Conservation (phyloP, 1,140 invertebrate genomes). For the Phymastichus coffea region DNA sequence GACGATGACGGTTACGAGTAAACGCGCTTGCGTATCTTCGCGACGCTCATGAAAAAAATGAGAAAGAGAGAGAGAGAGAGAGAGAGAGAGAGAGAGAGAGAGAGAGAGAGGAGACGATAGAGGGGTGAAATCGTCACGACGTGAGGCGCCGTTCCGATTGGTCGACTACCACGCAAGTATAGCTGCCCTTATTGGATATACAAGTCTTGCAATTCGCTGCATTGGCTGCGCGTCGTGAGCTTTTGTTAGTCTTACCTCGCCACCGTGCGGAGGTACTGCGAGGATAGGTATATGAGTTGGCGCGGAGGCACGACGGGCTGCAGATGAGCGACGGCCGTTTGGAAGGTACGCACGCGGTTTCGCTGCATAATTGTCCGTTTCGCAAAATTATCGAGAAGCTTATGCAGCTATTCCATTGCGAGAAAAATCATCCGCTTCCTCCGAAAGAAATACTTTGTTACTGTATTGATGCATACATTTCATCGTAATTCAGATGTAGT, state of each 20-base stretch:
- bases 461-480: too few relatives aligned
- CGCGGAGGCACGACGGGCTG: neutral
- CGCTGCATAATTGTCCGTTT: too few relatives aligned
- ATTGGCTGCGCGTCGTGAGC: constrained; percentile 29
- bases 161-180: constrained; percentile 44
- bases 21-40: neutral
- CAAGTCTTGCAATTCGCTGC: constrained; percentile 42
- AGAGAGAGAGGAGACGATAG: constrained; percentile 34
- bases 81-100: constrained; percentile 12
- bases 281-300: neutral
- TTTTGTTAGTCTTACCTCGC: constrained; percentile 18
- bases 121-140: constrained; percentile 43
- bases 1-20: too few relatives aligned
- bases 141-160: constrained; percentile 41
- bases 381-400: too few relatives aligned
- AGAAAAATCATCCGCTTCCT: too few relatives aligned
- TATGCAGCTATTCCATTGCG: too few relatives aligned
- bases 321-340: neutral
- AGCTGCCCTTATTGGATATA: too few relatives aligned
- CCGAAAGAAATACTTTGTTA: too few relatives aligned
- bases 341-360: too few relatives aligned
- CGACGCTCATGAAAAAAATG: neutral
- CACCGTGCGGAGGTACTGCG: neutral
- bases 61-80: constrained; percentile 11
- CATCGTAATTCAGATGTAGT: too few relatives aligned